Percentiles rank a stretch among this genome's conserved stretches.
These are phyloP conservation scores for Diploptera punctata DNA, from an alignment of 2,888 invertebrate species.

Conservation along the genomic window DNA sequence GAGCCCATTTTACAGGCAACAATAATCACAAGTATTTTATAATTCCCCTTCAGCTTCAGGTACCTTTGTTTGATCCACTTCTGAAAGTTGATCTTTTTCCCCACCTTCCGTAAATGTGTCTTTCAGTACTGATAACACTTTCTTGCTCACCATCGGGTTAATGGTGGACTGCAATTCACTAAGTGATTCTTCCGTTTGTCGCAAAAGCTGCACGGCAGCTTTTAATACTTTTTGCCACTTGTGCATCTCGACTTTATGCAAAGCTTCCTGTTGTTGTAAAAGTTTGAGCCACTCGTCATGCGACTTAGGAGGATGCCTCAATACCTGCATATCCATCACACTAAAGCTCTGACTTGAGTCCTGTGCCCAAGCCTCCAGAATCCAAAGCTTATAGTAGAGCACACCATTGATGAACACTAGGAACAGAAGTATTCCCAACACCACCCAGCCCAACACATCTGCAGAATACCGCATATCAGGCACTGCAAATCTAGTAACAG, in stretches of 20 bases:
- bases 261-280: conserved; percentile 78
- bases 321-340: conserved; percentile 59
- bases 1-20: too few relatives aligned
- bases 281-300: conserved; percentile 84
- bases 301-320: conserved; percentile 63
- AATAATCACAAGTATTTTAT: too few relatives aligned
- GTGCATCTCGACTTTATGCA: conserved; percentile 81
- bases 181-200: conserved; percentile 82
- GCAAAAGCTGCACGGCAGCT: conserved; percentile 71
- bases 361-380: conserved; percentile 63
- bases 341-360: conserved; percentile 49
- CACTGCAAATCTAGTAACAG: conserved; percentile 39
- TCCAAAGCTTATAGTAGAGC: conserved; percentile 85
- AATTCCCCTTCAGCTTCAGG: conserved; percentile 10
- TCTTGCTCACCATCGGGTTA: conserved; percentile 61
- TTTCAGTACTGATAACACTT: conserved; percentile 60
- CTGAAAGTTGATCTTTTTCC: conserved; percentile 6
- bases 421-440: conserved; percentile 68
- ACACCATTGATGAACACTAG: conserved; percentile 75
- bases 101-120: conserved; percentile 29
- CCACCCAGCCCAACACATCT: conserved; percentile 54
- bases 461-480: conserved; percentile 4
- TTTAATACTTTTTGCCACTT: conserved; percentile 82
- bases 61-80: conserved; percentile 13
- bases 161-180: conserved; percentile 72